Percentiles rank a stretch among this genome's conserved stretches.
phyloP scores from a whole-genome alignment of 2,888 invertebrate species.

The Rotaria magnacalcarata region DNA sequence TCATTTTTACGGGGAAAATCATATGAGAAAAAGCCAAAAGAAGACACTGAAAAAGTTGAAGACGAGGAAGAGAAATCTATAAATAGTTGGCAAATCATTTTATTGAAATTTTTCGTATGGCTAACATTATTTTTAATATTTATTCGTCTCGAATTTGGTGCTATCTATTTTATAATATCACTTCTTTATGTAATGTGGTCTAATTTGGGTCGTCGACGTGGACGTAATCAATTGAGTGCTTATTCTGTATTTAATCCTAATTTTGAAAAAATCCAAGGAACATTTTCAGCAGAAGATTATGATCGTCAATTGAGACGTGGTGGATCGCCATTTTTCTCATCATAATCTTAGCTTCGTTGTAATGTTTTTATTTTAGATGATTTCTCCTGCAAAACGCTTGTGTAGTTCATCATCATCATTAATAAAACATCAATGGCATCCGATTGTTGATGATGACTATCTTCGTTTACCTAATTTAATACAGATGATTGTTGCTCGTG shows the following conservation, averaged over 20 bases:
- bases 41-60: not conserved
- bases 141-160: slow-evolving; percentile 78
- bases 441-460: slow-evolving; percentile 9
- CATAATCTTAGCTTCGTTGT: not conserved
- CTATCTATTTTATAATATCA: slow-evolving; percentile 78
- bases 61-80: not conserved
- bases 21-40: not conserved
- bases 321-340: not conserved
- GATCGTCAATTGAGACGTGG: slow-evolving; percentile 35
- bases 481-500: not conserved
- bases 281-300: slow-evolving; percentile 43
- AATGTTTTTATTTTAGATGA: not conserved
- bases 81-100: not conserved
- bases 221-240: slow-evolving; percentile 39
- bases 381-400: not conserved
- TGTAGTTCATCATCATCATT: not conserved
- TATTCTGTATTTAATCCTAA: slow-evolving; percentile 46
- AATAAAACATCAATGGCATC: not conserved
- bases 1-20: not conserved
- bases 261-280: slow-evolving; percentile 44
- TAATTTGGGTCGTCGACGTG: slow-evolving; percentile 70
- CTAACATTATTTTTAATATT: slow-evolving; percentile 70
- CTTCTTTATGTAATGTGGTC: slow-evolving; percentile 73
- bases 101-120: slow-evolving; percentile 71
- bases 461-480: not conserved